Evolutionary conservation across 2,888 invertebrate species (phyloP).

Genomic region (Sphinx pinastri): DNA sequence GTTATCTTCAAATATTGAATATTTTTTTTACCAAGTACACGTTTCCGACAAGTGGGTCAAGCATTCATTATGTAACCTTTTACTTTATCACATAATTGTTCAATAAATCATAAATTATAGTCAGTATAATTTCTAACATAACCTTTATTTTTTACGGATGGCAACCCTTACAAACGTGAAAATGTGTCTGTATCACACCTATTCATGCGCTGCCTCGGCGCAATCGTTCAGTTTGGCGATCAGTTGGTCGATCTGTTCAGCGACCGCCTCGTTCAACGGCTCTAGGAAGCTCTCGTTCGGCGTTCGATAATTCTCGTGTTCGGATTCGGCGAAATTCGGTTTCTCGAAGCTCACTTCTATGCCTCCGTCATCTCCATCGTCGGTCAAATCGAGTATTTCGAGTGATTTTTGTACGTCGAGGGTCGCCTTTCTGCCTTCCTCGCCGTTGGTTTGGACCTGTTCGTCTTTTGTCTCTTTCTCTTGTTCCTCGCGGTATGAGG

Average conservation of each 20-base stretch:
- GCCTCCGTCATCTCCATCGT: constrained; percentile 47
- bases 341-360: constrained; percentile 71
- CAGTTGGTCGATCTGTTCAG: constrained; percentile 72
- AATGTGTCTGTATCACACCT: constrained; percentile 41
- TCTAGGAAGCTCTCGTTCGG: constrained; percentile 70
- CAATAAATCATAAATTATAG: not conserved
- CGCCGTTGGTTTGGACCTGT: constrained; percentile 54
- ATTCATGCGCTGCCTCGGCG: constrained; percentile 50
- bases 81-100: no score
- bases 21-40: not conserved
- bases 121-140: not conserved
- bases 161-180: constrained; percentile 14
- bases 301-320: constrained; percentile 67
- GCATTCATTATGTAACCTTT: no score
- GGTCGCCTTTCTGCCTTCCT: constrained; percentile 43
- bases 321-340: constrained; percentile 60
- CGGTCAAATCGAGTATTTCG: constrained; percentile 65
- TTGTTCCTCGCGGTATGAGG: constrained; percentile 41
- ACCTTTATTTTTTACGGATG: not conserved
- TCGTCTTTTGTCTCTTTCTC: constrained; percentile 57
- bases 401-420: constrained; percentile 61
- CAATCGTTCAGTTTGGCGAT: constrained; percentile 71
- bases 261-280: constrained; percentile 66
- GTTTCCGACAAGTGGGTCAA: constrained; percentile 1
- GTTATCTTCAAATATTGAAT: not conserved